A percentile compares a stretch with the other conserved stretches of the same genome.
phyloP scores from a whole-genome alignment of 2,797 vertebrate species.

The Aratinga solstitialis region DNA sequence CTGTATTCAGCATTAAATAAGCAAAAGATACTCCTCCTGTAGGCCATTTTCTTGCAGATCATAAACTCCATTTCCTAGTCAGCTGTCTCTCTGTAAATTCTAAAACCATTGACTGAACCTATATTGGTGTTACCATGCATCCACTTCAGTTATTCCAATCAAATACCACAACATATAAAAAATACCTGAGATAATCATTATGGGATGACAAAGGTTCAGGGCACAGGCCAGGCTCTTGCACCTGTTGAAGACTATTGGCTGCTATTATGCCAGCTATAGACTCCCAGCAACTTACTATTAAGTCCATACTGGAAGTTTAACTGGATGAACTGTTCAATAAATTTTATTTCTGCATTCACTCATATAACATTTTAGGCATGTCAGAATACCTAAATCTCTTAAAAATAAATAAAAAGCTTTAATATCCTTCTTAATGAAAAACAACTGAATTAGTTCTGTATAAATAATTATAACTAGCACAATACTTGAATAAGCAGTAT shows the following conservation, averaged over 20 bases:
- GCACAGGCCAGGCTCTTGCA: not conserved
- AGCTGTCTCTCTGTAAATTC: not conserved
- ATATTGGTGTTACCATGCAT: not conserved
- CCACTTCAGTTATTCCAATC: not conserved
- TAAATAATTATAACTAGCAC: not conserved
- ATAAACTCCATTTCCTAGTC: not conserved
- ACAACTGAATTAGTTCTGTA: not conserved
- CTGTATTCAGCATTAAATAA: conserved; percentile 5
- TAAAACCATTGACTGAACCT: not conserved
- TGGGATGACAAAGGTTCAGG: not conserved
- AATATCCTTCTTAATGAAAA: not conserved
- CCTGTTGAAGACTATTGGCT: not conserved
- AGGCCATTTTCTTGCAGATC: not conserved
- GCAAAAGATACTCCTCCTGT: not conserved
- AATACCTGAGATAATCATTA: not conserved
- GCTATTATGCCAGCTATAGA: not conserved
- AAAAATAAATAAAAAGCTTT: not conserved
- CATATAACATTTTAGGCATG: not conserved
- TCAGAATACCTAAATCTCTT: not conserved
- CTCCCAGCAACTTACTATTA: not conserved
- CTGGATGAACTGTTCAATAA: not conserved
- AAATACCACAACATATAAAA: not conserved
- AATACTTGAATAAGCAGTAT: not conserved
- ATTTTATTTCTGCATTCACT: not conserved
- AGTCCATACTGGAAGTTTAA: not conserved